Percentiles rank a stretch among this genome's conserved stretches.
phyloP scores from a whole-genome alignment of 2,888 invertebrate species.

The Eupithecia tripunctaria region DNA sequence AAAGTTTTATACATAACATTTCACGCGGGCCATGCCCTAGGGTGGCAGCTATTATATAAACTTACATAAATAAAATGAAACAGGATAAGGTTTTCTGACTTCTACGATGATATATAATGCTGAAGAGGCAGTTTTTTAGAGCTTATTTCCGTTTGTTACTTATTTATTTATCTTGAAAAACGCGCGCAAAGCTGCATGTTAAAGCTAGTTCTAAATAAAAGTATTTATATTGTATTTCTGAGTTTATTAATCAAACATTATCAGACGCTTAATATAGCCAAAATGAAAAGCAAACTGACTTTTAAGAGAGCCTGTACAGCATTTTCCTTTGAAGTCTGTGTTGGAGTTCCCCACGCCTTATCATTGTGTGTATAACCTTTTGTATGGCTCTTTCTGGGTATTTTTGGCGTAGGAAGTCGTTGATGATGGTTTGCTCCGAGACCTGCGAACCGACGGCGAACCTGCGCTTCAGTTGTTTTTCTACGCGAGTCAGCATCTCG shows the following conservation, averaged over 20 bases:
- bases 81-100: no score
- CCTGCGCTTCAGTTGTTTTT: constrained; percentile 96
- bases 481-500: constrained; percentile 94
- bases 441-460: constrained; percentile 98
- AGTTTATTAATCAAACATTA: constrained; percentile 34
- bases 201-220: not conserved
- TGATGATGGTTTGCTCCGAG: constrained; percentile 96
- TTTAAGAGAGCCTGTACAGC: constrained; percentile 94
- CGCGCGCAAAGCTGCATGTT: not conserved
- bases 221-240: not conserved
- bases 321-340: constrained; percentile 98
- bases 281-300: not conserved
- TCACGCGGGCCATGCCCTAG: no score
- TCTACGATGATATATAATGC: no score
- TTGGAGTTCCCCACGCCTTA: constrained; percentile 97
- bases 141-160: not conserved
- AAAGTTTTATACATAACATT: no score
- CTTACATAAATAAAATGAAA: no score
- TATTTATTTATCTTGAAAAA: not conserved
- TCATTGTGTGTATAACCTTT: constrained; percentile 97
- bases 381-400: constrained; percentile 93
- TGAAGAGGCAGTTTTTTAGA: no score
- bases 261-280: constrained; percentile 11
- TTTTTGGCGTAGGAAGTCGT: constrained; percentile 93
- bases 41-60: no score